Evolutionary conservation across 2,797 vertebrate species (phyloP), one percentile per base, ranked within the genome.

Genomic region (Siniperca scherzeri): DNA sequence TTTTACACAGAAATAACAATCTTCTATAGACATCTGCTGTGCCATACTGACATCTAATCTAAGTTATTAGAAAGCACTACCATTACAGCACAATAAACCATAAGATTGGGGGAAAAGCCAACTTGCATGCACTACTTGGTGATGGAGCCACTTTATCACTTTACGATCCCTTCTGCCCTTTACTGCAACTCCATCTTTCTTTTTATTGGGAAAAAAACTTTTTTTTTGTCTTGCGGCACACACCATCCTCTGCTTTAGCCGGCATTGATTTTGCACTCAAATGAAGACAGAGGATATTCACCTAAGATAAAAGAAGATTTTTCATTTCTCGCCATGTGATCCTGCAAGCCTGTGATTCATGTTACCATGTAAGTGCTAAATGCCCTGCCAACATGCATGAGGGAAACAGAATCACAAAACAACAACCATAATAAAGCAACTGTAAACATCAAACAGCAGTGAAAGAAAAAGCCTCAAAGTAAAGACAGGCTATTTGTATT

Each of bases 181-280:
- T 81, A 61, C 74, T 72, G 76, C 72, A 81, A 30, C 74, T 74
- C 66, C 60, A 80, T 87, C 48, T 81, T 77, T 90, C 67, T 88
- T 79, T 85, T 85, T 78, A 68, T 56, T 36, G 4, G 3, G 2
- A 27, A 50, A 53, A 77, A 83, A 71, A 78, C 8, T n/a, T 7
- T 7, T 61, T 65, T 65, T 80, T 68, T n/a, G 40, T 62, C 68
- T 56, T 19, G 72, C 30, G 3, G 53, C 73, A 22, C 70, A 80
- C 42, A 78, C 40, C 40, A 69, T 70, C 46, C 46, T 56, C 55
- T 71, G 66, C 79, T 84, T 90, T 88, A 77, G 70, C 68, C 27
- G 19, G 33, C 79, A 94, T 93, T 88, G 93, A 94, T 95, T 95
- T 93, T 88, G 81, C 79, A 64, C 77, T 89, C 78, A 92, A 85